A percentile compares a stretch with the other conserved stretches of the same genome.
Conservation (phyloP, 92 coral and sea anemone species). For the Virgularia gustaviana region DNA sequence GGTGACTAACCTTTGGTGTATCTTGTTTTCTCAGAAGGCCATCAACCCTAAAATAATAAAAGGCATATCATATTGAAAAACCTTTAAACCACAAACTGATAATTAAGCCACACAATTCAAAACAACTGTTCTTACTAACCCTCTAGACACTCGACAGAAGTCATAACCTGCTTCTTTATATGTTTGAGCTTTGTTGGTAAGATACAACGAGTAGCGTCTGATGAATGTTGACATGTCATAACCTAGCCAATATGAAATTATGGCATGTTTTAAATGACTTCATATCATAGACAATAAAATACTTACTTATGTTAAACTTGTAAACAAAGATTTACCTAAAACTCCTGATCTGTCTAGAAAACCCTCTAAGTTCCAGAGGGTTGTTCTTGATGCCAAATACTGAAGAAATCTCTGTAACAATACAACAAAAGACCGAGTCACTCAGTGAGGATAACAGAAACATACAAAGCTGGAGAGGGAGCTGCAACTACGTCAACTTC, state of each 20-base stretch:
- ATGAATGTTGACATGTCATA: conserved; percentile 99
- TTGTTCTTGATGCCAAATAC: conserved; percentile 91
- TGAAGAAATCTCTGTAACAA: conserved; percentile 74
- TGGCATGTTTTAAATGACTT: background rate
- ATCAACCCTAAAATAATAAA: conserved; percentile 57
- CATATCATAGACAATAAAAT: background rate
- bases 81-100: too few relatives aligned
- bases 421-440: background rate
- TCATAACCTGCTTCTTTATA: conserved; percentile 94
- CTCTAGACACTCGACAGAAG: conserved; percentile 84
- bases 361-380: conserved; percentile 70
- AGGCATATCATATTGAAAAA: too few relatives aligned
- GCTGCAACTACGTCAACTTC: too few relatives aligned
- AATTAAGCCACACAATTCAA: too few relatives aligned
- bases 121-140: too few relatives aligned
- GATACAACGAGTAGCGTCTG: conserved; percentile 73
- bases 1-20: conserved; percentile 65
- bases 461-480: too few relatives aligned
- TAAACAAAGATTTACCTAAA: conserved; percentile 51
- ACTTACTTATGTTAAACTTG: background rate
- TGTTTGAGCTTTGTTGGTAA: conserved; percentile 78
- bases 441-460: too few relatives aligned
- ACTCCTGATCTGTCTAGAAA: conserved; percentile 95
- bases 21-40: conserved; percentile 86
- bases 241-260: too few relatives aligned